These are phyloP conservation scores for Drosophila eohydei DNA, from an alignment of 2,888 invertebrate species.

Conservation along the genomic window DNA sequence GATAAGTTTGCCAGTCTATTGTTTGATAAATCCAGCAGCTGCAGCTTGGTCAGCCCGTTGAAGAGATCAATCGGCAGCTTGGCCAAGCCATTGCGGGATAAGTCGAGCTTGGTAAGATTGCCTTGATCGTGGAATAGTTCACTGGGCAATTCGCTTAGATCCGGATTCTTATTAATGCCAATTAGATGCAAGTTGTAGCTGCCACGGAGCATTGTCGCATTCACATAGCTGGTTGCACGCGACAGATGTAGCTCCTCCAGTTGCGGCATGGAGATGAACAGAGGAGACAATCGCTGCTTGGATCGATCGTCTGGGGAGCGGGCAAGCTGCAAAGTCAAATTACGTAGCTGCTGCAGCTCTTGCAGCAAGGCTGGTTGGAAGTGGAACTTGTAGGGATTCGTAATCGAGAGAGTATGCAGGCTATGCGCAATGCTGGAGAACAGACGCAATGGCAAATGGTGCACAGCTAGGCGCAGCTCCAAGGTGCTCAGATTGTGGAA, in stretches of 20 bases:
- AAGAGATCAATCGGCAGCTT: constrained; percentile 51
- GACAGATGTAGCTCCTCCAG: constrained; percentile 87
- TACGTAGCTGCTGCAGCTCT: constrained; percentile 53
- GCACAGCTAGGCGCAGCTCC: constrained; percentile 52
- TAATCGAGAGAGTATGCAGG: constrained; percentile 51
- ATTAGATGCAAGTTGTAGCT: constrained; percentile 87
- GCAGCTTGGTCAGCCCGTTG: constrained; percentile 86
- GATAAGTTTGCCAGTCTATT: constrained; percentile 87
- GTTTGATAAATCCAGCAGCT: constrained; percentile 87
- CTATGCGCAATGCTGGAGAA: constrained; percentile 48
- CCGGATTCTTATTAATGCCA: constrained; percentile 54
- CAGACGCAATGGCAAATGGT: constrained; percentile 38
- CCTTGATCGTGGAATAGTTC: constrained; percentile 56
- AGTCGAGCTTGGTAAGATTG: constrained; percentile 37
- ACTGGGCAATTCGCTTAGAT: constrained; percentile 44
- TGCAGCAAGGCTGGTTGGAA: constrained; percentile 45
- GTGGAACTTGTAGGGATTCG: constrained; percentile 52
- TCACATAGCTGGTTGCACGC: constrained; percentile 86
- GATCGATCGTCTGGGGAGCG: constrained; percentile 2
- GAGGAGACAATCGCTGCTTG: constrained; percentile 68
- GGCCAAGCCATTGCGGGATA: constrained; percentile 35
- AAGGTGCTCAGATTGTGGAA: constrained; percentile 55
- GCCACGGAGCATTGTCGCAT: constrained; percentile 87
- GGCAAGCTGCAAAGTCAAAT: constrained; percentile 48
- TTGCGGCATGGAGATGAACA: constrained; percentile 87